Percentiles rank a stretch among this genome's conserved stretches.
Conservation (phyloP, 2,113 vertebrate species). For the Siphamia tubifer region DNA sequence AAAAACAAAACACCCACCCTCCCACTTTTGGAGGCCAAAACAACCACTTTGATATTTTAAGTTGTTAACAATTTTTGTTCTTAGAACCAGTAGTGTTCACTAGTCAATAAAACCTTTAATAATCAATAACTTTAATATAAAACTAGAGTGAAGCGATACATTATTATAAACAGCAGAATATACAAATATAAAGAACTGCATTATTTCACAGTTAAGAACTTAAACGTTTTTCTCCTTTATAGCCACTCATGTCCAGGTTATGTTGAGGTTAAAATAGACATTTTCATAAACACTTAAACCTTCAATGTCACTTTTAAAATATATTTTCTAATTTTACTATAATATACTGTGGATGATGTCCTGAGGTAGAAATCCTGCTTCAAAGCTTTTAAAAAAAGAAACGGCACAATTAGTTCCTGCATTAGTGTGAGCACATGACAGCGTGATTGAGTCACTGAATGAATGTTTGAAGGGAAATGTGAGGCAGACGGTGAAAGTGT, state of each 20-base stretch:
- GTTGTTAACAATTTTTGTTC: no score
- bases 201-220: background rate
- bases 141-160: no score
- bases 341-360: background rate
- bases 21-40: no score
- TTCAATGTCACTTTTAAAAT: no score
- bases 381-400: background rate
- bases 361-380: background rate
- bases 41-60: no score
- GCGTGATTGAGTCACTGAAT: slow-evolving; percentile 31
- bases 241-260: background rate
- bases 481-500: slow-evolving; percentile 49
- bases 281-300: no score
- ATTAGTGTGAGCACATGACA: slow-evolving; percentile 21
- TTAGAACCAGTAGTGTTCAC: no score
- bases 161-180: no score
- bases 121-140: no score
- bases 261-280: background rate
- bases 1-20: no score
- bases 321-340: background rate
- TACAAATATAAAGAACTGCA: no score
- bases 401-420: background rate
- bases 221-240: background rate
- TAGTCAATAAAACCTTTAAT: no score
- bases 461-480: slow-evolving; percentile 16